phyloP scores from a whole-genome alignment of 2,113 vertebrate genomes.

The Crocuta crocuta region DNA sequence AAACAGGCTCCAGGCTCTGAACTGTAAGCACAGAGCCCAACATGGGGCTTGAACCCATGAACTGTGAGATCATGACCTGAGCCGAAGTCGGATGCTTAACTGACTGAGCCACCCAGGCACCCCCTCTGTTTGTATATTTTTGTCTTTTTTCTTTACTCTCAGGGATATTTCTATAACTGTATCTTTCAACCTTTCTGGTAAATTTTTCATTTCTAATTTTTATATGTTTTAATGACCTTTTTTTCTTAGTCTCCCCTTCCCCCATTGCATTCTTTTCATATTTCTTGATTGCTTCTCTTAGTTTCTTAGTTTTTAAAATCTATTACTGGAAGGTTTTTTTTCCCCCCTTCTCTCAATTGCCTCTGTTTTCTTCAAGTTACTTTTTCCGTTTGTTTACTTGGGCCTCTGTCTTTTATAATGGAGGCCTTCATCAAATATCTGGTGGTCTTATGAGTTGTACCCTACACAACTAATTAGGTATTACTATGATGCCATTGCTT shows the following conservation, averaged over 20 bases:
- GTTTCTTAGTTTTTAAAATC: background rate
- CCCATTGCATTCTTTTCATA: background rate
- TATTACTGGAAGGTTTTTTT: background rate
- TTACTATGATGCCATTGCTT: background rate
- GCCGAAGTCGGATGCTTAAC: too few species aligned
- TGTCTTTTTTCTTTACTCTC: background rate
- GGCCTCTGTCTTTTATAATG: background rate
- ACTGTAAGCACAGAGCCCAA: too few species aligned
- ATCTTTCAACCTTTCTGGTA: background rate
- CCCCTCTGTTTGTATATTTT: background rate
- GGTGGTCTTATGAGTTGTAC: background rate
- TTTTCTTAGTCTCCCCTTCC: background rate
- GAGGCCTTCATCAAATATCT: background rate
- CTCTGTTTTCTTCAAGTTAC: background rate
- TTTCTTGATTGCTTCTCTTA: slow-evolving; percentile 8
- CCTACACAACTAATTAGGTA: background rate
- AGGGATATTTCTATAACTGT: background rate
- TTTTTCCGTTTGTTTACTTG: background rate
- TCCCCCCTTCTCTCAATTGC: background rate
- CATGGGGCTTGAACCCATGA: too few species aligned
- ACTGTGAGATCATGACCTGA: too few species aligned
- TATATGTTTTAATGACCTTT: background rate
- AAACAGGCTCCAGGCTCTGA: too few species aligned
- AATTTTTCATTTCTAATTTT: slow-evolving; percentile 39
- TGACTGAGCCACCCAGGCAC: too few species aligned